A percentile compares a stretch with the other conserved stretches of the same genome.
Conservation (phyloP, 92 coral and sea anemone genomes). For the Metridium senile region DNA sequence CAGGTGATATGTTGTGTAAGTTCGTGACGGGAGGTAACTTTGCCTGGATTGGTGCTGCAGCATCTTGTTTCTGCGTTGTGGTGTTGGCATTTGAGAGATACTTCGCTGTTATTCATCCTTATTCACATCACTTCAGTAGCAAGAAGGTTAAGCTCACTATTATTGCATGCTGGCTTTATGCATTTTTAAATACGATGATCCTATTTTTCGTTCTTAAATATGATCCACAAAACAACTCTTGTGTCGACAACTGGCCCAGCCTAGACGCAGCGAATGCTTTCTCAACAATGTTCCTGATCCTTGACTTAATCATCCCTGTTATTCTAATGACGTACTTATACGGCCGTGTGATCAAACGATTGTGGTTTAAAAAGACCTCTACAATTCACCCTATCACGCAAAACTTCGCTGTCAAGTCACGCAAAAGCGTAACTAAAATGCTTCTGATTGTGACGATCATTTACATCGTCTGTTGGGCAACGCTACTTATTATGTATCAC, state of each 20-base stretch:
- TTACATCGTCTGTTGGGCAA: slow-evolving; percentile 47
- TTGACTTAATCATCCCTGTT: slow-evolving; percentile 39
- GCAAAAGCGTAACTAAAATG: slow-evolving; percentile 58
- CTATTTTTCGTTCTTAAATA: slow-evolving; percentile 26
- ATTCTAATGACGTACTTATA: no score
- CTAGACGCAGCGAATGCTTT: slow-evolving; percentile 24
- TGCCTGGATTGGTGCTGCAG: slow-evolving; percentile 40
- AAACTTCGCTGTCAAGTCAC: slow-evolving; percentile 39
- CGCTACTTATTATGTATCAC: slow-evolving; percentile 33
- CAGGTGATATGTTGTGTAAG: no score
- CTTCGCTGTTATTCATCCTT: slow-evolving; percentile 46
- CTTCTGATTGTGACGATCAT: slow-evolving; percentile 41
- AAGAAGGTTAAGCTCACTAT: slow-evolving; percentile 35
- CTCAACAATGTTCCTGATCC: slow-evolving; percentile 32
- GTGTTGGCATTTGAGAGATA: no score
- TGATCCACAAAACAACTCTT: no score
- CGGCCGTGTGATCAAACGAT: no score
- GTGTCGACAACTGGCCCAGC: slow-evolving; percentile 22
- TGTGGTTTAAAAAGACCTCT: no score
- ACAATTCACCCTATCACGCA: slow-evolving; percentile 30
- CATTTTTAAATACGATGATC: slow-evolving; percentile 27
- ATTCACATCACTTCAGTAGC: slow-evolving; percentile 36
- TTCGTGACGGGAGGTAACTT: no score
- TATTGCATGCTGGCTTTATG: slow-evolving; percentile 39
- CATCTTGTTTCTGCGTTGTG: slow-evolving; percentile 41